Evolutionary conservation across 2,113 vertebrate genomes (phyloP).

Genomic region (Antechinus flavipes): DNA sequence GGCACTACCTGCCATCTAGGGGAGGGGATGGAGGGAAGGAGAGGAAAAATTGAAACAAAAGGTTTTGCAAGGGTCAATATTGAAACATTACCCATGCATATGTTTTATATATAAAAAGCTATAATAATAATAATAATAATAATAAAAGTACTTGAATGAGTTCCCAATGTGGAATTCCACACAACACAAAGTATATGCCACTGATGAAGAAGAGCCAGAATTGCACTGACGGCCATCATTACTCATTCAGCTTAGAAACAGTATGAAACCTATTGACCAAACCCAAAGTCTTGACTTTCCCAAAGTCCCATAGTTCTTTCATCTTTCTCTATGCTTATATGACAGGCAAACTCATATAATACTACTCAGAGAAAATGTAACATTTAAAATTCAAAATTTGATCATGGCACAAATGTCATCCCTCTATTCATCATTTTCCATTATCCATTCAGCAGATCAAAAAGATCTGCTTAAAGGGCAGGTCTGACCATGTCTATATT

Average conservation of each 20-base stretch:
- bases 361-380: background rate
- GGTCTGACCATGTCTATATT: background rate
- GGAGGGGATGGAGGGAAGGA: too few relatives aligned
- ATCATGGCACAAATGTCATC: background rate
- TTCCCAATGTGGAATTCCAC: background rate
- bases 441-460: background rate
- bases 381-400: background rate
- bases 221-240: constrained; percentile 7
- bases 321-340: background rate
- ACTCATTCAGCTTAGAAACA: background rate
- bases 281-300: background rate
- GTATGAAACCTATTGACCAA: background rate
- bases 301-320: background rate
- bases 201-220: background rate
- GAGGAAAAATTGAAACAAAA: too few relatives aligned
- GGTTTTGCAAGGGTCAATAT: too few relatives aligned
- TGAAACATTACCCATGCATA: too few relatives aligned
- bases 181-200: background rate
- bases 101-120: too few relatives aligned
- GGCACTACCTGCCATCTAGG: too few relatives aligned
- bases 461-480: background rate
- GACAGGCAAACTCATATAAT: background rate
- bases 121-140: too few relatives aligned
- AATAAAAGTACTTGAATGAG: too few relatives aligned
- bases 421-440: background rate